Percentiles rank a stretch among this genome's conserved stretches.
Conservation (phyloP, 2,888 invertebrate genomes). For the Tillus elongatus region DNA sequence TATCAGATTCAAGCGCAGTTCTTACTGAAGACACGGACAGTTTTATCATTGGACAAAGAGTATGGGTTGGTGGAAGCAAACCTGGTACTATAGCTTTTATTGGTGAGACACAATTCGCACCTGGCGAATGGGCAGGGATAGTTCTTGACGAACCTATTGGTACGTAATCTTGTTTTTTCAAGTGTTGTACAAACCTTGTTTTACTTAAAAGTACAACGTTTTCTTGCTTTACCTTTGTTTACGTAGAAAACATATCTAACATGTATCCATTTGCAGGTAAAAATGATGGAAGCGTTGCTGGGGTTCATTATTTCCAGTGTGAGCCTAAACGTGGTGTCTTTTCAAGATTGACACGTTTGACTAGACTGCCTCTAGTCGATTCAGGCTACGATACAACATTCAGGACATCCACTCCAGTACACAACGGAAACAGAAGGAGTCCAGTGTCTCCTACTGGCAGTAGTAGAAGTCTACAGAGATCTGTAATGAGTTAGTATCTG, state of each 20-base stretch:
- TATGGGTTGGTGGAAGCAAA: constrained; percentile 89
- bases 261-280: constrained; percentile 58
- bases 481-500: too few relatives aligned
- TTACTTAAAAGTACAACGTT: too few relatives aligned
- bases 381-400: constrained; percentile 26
- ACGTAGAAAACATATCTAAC: too few relatives aligned
- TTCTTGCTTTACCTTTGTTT: too few relatives aligned
- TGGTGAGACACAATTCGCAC: constrained; percentile 93
- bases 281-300: constrained; percentile 92
- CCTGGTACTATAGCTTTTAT: constrained; percentile 89
- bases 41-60: constrained; percentile 89
- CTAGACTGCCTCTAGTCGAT: constrained; percentile 54
- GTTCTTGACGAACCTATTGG: constrained; percentile 93
- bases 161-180: constrained; percentile 40
- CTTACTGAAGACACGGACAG: constrained; percentile 86
- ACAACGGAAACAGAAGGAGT: constrained; percentile 31
- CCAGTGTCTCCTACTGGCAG: constrained; percentile 36
- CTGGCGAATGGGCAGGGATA: constrained; percentile 97
- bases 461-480: constrained; percentile 30
- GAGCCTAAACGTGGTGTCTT: constrained; percentile 89
- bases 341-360: constrained; percentile 78
- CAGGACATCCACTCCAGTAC: constrained; percentile 34
- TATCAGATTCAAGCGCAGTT: constrained; percentile 72
- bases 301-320: constrained; percentile 88
- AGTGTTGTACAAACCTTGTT: too few relatives aligned